Evolutionary conservation across 2,888 invertebrate genomes (phyloP).

Genomic region (Unio delphinus): DNA sequence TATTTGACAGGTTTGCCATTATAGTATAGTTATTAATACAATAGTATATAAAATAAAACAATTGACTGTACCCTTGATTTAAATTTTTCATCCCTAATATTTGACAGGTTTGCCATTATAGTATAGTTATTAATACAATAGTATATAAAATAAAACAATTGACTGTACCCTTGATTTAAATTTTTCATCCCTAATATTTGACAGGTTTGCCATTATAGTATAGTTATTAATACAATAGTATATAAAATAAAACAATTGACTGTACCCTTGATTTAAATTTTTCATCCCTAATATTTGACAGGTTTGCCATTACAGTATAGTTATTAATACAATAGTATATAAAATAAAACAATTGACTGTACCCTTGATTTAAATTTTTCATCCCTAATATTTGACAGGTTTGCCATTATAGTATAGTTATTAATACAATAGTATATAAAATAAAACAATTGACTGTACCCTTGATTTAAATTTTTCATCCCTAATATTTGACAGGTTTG

Average conservation of each 20-base stretch:
- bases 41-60: not conserved
- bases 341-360: no score
- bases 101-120: constrained; percentile 71
- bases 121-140: no score
- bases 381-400: no score
- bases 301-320: constrained; percentile 66
- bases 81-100: constrained; percentile 69
- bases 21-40: not conserved
- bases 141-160: no score
- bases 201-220: not conserved
- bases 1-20: not conserved
- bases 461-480: constrained; percentile 68
- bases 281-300: constrained; percentile 70
- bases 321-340: no score
- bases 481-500: constrained; percentile 71
- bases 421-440: not conserved
- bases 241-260: not conserved
- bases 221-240: not conserved
- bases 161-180: no score
- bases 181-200: no score
- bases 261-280: constrained; percentile 65
- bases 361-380: no score
- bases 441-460: constrained; percentile 34
- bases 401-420: not conserved
- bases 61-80: constrained; percentile 57